Conservation (phyloP, 2,888 invertebrate species). For the Dolomedes plantarius region DNA sequence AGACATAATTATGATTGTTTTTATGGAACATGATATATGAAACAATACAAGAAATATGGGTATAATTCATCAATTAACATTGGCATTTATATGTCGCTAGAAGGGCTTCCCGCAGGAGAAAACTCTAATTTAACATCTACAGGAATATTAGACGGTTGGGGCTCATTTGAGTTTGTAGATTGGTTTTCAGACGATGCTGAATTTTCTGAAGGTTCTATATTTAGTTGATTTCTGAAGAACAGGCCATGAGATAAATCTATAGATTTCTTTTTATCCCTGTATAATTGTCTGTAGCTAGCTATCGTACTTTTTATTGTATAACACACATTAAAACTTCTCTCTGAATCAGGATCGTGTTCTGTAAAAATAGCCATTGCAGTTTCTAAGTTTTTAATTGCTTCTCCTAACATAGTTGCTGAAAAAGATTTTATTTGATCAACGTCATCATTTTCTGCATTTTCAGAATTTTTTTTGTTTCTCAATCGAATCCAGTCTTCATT, state of each 20-base stretch:
- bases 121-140: not conserved
- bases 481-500: constrained; percentile 9
- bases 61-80: no score
- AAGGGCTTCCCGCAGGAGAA: not conserved
- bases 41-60: no score
- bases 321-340: constrained; percentile 15
- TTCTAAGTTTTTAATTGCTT: constrained; percentile 8
- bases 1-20: no score
- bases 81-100: no score
- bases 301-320: not conserved
- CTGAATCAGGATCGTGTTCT: constrained; percentile 24
- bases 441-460: constrained; percentile 22
- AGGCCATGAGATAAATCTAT: not conserved
- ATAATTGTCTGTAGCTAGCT: constrained; percentile 11
- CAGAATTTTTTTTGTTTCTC: not conserved
- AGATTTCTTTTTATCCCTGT: constrained; percentile 23
- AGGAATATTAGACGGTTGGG: not conserved
- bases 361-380: constrained; percentile 16
- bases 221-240: no score
- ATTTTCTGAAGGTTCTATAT: not conserved
- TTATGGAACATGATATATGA: no score
- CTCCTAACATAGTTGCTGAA: not conserved
- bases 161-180: not conserved
- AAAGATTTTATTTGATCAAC: not conserved
- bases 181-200: not conserved